phyloP scores from a whole-genome alignment of 1,140 invertebrate species.

The Phortica variegata region DNA sequence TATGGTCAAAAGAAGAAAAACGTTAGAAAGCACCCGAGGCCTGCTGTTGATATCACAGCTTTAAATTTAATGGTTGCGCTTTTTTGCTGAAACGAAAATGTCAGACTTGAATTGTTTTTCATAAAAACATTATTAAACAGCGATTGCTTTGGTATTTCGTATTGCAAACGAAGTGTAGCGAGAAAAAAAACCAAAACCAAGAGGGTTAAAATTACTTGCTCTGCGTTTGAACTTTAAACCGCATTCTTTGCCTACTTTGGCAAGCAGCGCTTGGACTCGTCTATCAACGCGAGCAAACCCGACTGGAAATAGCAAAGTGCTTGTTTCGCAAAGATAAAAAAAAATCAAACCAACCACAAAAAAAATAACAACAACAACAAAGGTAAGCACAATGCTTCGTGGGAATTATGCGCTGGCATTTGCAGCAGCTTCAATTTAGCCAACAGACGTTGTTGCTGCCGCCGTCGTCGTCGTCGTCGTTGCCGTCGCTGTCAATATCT shows the following conservation, averaged over 20 bases:
- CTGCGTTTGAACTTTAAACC: constrained; percentile 54
- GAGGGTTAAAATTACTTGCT: constrained; percentile 35
- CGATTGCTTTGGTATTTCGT: too few relatives aligned
- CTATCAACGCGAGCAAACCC: constrained; percentile 25
- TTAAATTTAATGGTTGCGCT: too few relatives aligned
- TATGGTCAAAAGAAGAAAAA: not conserved
- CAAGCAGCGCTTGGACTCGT: constrained; percentile 26
- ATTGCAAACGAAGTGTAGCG: constrained; percentile 4
- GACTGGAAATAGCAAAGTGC: constrained; percentile 11
- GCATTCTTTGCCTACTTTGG: constrained; percentile 41
- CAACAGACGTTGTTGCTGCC: too few relatives aligned
- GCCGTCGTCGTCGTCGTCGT: too few relatives aligned
- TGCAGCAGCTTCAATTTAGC: too few relatives aligned
- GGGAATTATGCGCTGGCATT: constrained; percentile 45
- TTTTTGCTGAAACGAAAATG: not conserved
- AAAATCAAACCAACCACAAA: too few relatives aligned
- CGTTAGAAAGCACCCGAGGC: constrained; percentile 17
- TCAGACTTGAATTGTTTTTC: constrained; percentile 5
- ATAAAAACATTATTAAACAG: too few relatives aligned
- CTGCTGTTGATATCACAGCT: too few relatives aligned
- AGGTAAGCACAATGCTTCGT: constrained; percentile 17
- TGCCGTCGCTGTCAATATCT: too few relatives aligned
- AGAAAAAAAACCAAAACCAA: constrained; percentile 1
- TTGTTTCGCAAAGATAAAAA: constrained; percentile 29
- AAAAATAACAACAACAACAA: too few relatives aligned